A percentile compares a stretch with the other conserved stretches of the same genome.
phyloP scores from a whole-genome alignment of 2,113 vertebrate genomes.

The Xiphias gladius region DNA sequence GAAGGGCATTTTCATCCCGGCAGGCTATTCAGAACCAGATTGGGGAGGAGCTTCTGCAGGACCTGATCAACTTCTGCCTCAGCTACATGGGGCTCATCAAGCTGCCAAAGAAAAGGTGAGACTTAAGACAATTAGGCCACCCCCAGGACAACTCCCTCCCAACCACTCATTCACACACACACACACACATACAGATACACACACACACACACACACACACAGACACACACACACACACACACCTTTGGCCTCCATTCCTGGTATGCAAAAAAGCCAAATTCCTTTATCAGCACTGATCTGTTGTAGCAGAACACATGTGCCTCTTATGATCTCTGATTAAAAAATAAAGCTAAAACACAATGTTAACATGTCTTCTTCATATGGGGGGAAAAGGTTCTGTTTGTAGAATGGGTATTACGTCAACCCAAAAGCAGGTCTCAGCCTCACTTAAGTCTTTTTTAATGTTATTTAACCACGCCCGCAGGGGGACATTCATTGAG shows the following conservation, averaged over 20 bases:
- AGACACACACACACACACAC: neutral
- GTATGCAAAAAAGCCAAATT: neutral
- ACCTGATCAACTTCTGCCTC: slow-evolving; percentile 99
- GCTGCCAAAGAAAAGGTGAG: slow-evolving; percentile 96
- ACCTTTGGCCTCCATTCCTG: neutral
- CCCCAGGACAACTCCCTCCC: too few relatives aligned
- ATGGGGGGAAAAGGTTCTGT: neutral
- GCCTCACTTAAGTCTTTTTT: neutral
- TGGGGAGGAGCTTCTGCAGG: slow-evolving; percentile 96
- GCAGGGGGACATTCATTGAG: slow-evolving; percentile 97
- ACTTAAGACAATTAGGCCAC: neutral
- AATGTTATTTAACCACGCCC: neutral
- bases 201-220: too few relatives aligned
- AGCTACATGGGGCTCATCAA: slow-evolving; percentile 96
- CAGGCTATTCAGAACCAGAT: slow-evolving; percentile 97
- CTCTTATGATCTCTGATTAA: neutral
- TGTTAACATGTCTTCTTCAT: neutral
- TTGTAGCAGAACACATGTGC: neutral
- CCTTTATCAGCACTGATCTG: neutral
- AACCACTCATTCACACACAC: too few relatives aligned
- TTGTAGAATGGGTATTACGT: neutral
- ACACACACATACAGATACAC: slow-evolving; percentile 8
- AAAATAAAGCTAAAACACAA: too few relatives aligned
- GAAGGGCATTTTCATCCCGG: neutral
- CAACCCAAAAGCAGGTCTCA: neutral